These are phyloP conservation scores for Meliscaeva auricollis DNA, from an alignment of 2,888 invertebrate species.

Conservation along the genomic window DNA sequence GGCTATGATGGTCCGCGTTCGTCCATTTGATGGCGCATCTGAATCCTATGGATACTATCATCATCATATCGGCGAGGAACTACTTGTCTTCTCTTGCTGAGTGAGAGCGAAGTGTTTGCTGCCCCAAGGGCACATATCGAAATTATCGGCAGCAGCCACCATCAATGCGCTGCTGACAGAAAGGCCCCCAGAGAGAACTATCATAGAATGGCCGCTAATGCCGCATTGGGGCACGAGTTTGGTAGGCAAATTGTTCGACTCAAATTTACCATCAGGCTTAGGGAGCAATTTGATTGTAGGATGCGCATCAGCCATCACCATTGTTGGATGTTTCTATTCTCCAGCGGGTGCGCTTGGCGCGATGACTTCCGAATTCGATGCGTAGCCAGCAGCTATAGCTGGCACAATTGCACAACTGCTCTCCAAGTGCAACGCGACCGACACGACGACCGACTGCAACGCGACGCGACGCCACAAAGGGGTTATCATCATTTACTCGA, in stretches of 20 bases:
- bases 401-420: constrained; percentile 8
- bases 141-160: constrained; percentile 66
- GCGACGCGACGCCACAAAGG: constrained; percentile 41
- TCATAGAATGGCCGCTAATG: constrained; percentile 62
- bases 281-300: constrained; percentile 52
- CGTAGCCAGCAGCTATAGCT: constrained; percentile 68
- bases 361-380: constrained; percentile 73
- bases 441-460: not conserved
- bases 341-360: constrained; percentile 51
- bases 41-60: constrained; percentile 53
- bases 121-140: constrained; percentile 41
- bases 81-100: constrained; percentile 66
- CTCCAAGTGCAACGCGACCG: constrained; percentile 35
- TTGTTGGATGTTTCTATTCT: constrained; percentile 42
- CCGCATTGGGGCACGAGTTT: constrained; percentile 67
- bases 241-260: constrained; percentile 61
- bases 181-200: constrained; percentile 39
- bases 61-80: constrained; percentile 58
- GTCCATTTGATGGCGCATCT: constrained; percentile 33
- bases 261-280: constrained; percentile 18
- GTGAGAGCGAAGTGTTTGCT: constrained; percentile 38
- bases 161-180: constrained; percentile 37
- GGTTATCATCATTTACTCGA: constrained; percentile 74
- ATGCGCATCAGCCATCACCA: constrained; percentile 35
- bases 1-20: constrained; percentile 12